Base-by-base conservation (phyloP, 2,888 invertebrate genomes). In the Drosophila affinis region DNA sequence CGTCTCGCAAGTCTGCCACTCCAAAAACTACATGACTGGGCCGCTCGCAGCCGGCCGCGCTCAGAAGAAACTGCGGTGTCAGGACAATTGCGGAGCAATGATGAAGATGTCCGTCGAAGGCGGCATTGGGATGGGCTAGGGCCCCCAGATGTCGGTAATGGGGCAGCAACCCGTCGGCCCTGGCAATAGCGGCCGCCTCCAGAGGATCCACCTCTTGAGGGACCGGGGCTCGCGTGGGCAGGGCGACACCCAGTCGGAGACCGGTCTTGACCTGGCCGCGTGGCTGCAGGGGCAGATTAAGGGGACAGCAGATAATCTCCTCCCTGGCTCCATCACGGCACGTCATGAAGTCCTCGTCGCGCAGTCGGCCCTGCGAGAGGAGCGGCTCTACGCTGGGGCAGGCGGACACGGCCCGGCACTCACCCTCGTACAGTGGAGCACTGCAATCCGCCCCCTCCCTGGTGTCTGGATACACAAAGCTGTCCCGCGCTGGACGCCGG, bases 301-400 rank as follows among this genome's bases (percentile, higher is more conserved):
- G 21, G 4, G 85, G 85, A n/a, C 85, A 85, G 44, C 85, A 85
- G 21, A 85, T 88, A 52, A 85, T 73, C 72, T 85, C 85, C 68
- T 85, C 85, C 9, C 17, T 3, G 21, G 68, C 65, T 34, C 88
- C 88, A 1, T 21, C 48, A 0, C 61, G 49, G 12, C 85, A 85
- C 1, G 75, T 79, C 3, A 56, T 49, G 1, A 85, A 53, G 21
- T 85, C 88, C 6, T 76, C 62, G 3, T 72, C 72, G 12, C 24
- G 24, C 39, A 88, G 62, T 0, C 79, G 78, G 0, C 58, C 48
- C 60, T 83, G 84, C 5, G n/a, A 3, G 18, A 86, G 44, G 9
- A 88, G 34, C 14, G 57, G 14, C 12, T 57, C 54, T 14, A 83
- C 44, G 45, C 57, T 79, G 7, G n/a, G 46, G 45, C 84, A 88